Base-by-base conservation (phyloP, 2,888 invertebrate species). In the Selenia dentaria region DNA sequence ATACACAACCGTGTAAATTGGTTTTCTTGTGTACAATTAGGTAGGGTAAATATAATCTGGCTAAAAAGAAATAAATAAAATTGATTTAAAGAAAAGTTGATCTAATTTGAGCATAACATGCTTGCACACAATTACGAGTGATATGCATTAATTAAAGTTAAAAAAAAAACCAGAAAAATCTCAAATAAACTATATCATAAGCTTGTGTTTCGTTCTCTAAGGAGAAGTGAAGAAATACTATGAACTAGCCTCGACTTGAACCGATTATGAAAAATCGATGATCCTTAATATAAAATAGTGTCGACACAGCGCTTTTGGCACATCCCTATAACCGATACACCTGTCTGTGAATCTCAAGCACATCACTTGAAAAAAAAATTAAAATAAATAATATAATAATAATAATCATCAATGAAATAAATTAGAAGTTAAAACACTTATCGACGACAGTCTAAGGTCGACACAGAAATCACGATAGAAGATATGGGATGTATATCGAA, bases 211-310 rank as follows among this genome's bases (percentile, higher is more conserved):
- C n/a, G 31, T 44, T 60, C 48, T 55, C 57, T 58, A 60, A 57
- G 44, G 57, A 57, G 50, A 59, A 53, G 59, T 38, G 54, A 54
- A 51, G 58, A 67, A 22, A 70, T 67, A 66, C 63, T 64, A 70
- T 59, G 45, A 65, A 57, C 74, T 81, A 83, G 83, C 84, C 82
- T 82, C 81, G 63, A 69, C 64, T 61, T 56, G 67, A 69, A 65
- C 54, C 55, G 57, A 64, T 68, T 61, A 50, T 64, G 64, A 22
- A 8, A 22, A 59, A 70, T 67, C 57, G 66, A 80, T 83, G 86
- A 86, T 86, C 85, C 85, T 87, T 86, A 86, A 86, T 85, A 85
- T 86, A 85, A 84, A 71, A 78, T 61, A 69, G 78, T 77, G 70
- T 67, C 65, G 62, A 67, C 60, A 61, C 60, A 64, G 60, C 63